Evolutionary conservation across 2,888 invertebrate species (phyloP), one percentile per base, ranked within the genome.

Genomic region (Orthosia cruda): DNA sequence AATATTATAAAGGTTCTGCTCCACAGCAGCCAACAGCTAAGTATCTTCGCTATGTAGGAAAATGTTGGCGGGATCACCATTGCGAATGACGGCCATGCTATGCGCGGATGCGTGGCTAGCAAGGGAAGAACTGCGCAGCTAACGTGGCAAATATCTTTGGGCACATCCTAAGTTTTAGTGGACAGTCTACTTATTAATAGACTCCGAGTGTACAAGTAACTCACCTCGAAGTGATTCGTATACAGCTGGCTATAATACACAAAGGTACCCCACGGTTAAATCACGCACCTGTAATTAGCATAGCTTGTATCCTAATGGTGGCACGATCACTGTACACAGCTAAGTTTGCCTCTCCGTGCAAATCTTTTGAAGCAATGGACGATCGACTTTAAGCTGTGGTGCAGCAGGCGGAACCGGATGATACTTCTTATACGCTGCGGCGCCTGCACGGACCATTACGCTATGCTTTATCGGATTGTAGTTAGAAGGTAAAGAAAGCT

Each of bases 361-460:
- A 2, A 45, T n/a, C n/a, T 0, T 12, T 4, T 3, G 20, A 45
- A 2, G 45, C 20, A 20, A 16, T 61, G 61, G 20, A 61, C 9
- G 61, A 7, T 16, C 15, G 20, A 20, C 61, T 45, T 45, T 57
- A 64, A 32, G 23, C 16, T 18, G 59, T 52, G 55, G 79, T 32
- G 71, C 81, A 83, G 59, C 71, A 18, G 63, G 55, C 79, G 79
- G 83, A 82, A 83, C 81, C 66, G 32, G 50, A 59, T 18, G 20
- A 13, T 50, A 26, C 52, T 82, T 74, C 68, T 78, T 63, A 69
- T 79, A 52, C 49, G 26, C 57, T 45, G 55, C 69, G 81, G 83
- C 81, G 79, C 83, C 79, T 69, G 71, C 71, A 72, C 66, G 74
- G 74, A 83, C 71, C 83, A 83, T 83, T 79, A 83, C 79, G 59